These are phyloP conservation scores for Naso thynnoides DNA, from an alignment of 2,797 vertebrate genomes.

Conservation along the genomic window DNA sequence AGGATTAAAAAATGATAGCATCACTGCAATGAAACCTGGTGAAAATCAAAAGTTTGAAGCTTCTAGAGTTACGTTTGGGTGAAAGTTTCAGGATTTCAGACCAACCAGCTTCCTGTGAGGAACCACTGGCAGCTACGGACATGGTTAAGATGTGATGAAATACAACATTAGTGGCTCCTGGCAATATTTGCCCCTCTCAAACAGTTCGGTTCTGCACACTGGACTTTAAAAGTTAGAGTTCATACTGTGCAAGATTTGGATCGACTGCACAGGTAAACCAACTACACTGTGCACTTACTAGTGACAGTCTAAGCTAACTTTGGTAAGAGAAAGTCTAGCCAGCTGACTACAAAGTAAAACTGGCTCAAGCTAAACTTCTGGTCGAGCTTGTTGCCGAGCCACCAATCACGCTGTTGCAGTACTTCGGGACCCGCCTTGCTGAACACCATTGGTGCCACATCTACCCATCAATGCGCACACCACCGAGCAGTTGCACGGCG, in stretches of 20 bases:
- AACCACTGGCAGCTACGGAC: too few species aligned
- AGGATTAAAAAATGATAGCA: neutral
- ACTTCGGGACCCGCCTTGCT: neutral
- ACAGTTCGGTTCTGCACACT: too few species aligned
- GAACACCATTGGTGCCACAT: conserved; percentile 1
- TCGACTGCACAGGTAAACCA: neutral
- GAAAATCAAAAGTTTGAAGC: too few species aligned
- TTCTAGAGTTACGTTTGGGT: too few species aligned
- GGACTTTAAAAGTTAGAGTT: too few species aligned
- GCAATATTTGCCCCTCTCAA: too few species aligned
- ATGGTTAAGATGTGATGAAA: too few species aligned
- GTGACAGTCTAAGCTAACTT: neutral
- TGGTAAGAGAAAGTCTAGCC: neutral
- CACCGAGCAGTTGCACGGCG: neutral
- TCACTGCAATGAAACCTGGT: too few species aligned
- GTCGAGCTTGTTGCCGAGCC: neutral
- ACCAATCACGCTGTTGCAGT: neutral
- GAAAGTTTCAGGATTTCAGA: too few species aligned
- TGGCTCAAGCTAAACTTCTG: neutral
- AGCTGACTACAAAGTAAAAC: neutral
- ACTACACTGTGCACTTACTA: neutral
- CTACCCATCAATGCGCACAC: conserved; percentile 20
- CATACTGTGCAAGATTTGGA: neutral
- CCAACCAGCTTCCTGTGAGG: too few species aligned
- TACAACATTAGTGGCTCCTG: too few species aligned